Percentiles rank a stretch among this genome's conserved stretches.
Evolutionary conservation across 2,113 vertebrate species (phyloP).

Genomic region (Jacana jacana): DNA sequence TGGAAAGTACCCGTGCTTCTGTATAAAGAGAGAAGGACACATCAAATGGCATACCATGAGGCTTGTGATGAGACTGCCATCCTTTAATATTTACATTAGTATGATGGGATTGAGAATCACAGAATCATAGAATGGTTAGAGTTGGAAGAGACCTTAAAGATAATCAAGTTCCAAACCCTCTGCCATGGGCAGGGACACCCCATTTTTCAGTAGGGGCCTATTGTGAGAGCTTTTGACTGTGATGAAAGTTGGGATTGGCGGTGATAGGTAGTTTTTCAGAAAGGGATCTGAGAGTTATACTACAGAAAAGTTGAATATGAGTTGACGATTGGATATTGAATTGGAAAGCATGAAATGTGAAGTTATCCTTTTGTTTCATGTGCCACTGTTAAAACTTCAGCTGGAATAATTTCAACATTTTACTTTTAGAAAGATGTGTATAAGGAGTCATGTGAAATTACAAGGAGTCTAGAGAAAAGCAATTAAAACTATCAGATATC

Average conservation of each 20-base stretch:
- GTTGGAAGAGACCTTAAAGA: too few relatives aligned
- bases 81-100: neutral
- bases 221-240: neutral
- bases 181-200: neutral
- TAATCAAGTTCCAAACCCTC: too few relatives aligned
- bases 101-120: neutral
- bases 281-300: neutral
- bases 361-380: neutral
- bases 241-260: neutral
- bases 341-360: neutral
- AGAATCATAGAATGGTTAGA: too few relatives aligned
- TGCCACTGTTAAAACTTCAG: neutral
- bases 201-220: neutral
- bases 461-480: neutral
- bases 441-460: neutral
- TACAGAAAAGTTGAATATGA: neutral
- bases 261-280: neutral
- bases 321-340: neutral
- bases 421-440: neutral
- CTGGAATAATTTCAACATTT: neutral
- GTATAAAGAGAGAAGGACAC: neutral
- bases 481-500: neutral
- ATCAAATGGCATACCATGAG: neutral
- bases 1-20: neutral
- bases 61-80: neutral